Conservation (phyloP, 2,113 vertebrate species). For the Pseudois nayaur region DNA sequence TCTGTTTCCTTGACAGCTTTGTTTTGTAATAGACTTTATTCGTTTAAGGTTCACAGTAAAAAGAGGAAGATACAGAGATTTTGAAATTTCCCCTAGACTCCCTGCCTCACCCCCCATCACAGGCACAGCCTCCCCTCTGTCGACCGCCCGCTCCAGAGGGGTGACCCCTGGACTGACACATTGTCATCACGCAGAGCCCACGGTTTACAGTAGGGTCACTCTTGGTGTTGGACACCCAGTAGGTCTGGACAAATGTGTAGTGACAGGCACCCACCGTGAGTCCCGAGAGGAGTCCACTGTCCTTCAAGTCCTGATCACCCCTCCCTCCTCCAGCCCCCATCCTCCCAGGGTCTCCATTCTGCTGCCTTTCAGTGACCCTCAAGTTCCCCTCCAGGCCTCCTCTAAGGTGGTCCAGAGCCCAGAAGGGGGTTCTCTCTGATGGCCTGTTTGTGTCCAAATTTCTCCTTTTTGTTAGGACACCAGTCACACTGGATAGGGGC, state of each 20-base stretch:
- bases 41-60: neutral
- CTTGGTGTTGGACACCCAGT: rapidly evolving
- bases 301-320: rapidly evolving
- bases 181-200: rapidly evolving
- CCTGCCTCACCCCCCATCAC: too few relatives aligned
- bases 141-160: rapidly evolving
- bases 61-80: neutral
- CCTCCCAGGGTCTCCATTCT: neutral
- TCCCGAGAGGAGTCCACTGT: rapidly evolving
- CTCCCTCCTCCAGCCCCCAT: neutral
- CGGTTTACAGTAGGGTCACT: rapidly evolving
- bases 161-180: rapidly evolving
- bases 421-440: neutral
- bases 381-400: neutral
- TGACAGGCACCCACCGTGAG: rapidly evolving
- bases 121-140: neutral
- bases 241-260: neutral
- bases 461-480: neutral
- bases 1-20: neutral
- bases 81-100: rapidly evolving
- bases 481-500: rapidly evolving
- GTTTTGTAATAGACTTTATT: neutral
- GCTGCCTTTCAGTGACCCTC: neutral
- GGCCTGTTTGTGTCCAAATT: neutral
- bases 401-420: neutral